Evolutionary conservation across 2,797 vertebrate species (phyloP).

Genomic region (Cottoperca gobio): DNA sequence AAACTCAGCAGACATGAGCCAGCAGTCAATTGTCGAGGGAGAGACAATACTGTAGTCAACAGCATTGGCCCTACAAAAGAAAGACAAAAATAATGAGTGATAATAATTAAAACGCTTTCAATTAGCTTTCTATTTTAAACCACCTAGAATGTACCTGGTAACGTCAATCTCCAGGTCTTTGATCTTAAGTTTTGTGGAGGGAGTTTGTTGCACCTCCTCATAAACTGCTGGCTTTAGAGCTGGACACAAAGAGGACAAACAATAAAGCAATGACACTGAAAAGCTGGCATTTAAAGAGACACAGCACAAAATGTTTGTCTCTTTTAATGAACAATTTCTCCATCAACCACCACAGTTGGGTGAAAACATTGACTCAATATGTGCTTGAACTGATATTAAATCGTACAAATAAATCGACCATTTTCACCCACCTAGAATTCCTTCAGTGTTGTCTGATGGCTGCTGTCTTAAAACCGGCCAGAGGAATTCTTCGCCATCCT

Average conservation of each 20-base stretch:
- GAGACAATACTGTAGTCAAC: constrained; percentile 61
- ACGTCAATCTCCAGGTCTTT: constrained; percentile 49
- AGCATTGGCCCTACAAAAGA: constrained; percentile 42
- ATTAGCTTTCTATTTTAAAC: background rate
- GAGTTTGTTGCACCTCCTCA: constrained; percentile 50
- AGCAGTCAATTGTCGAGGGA: constrained; percentile 48
- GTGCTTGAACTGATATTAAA: background rate
- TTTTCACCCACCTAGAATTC: constrained; percentile 76
- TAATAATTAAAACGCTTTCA: background rate
- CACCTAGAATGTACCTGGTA: constrained; percentile 48
- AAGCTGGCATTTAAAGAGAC: background rate
- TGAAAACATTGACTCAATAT: background rate
- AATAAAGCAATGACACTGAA: background rate
- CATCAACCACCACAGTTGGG: background rate
- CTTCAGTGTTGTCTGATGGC: constrained; percentile 42
- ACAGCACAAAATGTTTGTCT: background rate
- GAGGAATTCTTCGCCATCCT: constrained; percentile 44
- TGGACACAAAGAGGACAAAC: constrained; percentile 47
- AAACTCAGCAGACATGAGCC: constrained; percentile 57
- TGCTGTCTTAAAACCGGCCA: constrained; percentile 77
- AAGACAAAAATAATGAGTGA: background rate
- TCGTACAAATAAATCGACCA: background rate
- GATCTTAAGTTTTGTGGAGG: constrained; percentile 59
- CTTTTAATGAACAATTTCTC: too few relatives aligned
- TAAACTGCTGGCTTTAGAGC: constrained; percentile 61